A percentile compares a stretch with the other conserved stretches of the same genome.
Conservation (phyloP, 2,797 vertebrate genomes). For the Carduelis carduelis region DNA sequence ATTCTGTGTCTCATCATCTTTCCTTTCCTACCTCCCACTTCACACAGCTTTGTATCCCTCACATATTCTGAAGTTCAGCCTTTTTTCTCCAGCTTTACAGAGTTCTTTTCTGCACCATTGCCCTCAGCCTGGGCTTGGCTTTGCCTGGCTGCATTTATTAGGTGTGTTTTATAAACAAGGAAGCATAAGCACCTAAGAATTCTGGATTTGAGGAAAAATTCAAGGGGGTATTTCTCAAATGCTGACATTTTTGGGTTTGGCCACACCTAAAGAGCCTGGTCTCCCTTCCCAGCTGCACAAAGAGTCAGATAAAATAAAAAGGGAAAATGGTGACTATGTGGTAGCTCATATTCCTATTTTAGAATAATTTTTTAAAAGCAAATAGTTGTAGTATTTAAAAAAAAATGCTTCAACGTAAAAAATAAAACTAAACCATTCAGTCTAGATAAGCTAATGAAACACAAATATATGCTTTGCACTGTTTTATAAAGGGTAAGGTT, state of each 20-base stretch:
- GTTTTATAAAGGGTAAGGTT: neutral
- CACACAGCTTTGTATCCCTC: neutral
- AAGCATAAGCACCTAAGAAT: neutral
- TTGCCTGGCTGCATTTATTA: neutral
- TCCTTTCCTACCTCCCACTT: neutral
- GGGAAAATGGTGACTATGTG: neutral
- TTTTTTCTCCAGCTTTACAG: neutral
- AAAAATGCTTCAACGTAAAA: neutral
- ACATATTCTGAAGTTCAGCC: neutral
- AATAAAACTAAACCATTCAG: neutral
- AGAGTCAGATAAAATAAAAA: neutral
- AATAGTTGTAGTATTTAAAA: neutral
- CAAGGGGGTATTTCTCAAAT: neutral
- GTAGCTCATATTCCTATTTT: neutral
- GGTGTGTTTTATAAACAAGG: neutral
- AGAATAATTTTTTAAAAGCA: neutral
- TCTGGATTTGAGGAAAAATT: neutral
- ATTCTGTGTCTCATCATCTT: neutral
- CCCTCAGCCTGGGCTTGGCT: neutral
- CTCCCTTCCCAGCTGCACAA: neutral
- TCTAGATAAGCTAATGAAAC: neutral
- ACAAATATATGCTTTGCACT: neutral
- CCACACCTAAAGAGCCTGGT: rapidly evolving
- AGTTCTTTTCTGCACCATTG: neutral
- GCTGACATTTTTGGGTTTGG: neutral